Conservation (phyloP, 1,140 invertebrate species). For the Ephestia elutella region DNA sequence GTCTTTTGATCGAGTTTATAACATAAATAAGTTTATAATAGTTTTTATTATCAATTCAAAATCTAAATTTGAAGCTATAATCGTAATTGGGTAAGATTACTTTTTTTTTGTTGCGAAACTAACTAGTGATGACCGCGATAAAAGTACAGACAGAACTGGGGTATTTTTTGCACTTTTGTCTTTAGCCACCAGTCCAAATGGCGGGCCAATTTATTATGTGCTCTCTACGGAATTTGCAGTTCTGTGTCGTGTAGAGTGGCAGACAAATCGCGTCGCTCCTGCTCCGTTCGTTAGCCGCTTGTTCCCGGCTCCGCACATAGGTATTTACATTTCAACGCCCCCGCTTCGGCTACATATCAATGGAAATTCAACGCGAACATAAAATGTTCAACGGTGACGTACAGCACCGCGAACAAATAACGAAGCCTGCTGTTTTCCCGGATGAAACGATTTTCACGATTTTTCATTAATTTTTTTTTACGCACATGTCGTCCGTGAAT, state of each 20-base stretch:
- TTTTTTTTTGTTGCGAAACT: no score
- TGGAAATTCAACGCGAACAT: slow-evolving; percentile 21
- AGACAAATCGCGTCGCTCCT: slow-evolving; percentile 49
- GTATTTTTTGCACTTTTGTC: not conserved
- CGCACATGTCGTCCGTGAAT: not conserved
- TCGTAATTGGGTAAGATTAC: no score
- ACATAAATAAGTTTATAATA: no score
- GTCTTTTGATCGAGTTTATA: no score
- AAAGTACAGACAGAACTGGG: not conserved
- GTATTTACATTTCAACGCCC: slow-evolving; percentile 62
- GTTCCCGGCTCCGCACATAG: slow-evolving; percentile 48
- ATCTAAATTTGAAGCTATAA: no score
- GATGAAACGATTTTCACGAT: not conserved
- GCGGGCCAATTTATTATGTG: not conserved
- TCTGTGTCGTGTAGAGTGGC: slow-evolving; percentile 18
- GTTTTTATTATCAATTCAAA: no score
- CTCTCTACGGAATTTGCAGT: slow-evolving; percentile 17
- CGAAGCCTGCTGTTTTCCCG: not conserved
- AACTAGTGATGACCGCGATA: not conserved
- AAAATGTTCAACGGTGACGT: slow-evolving; percentile 1
- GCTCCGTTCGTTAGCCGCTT: slow-evolving; percentile 61
- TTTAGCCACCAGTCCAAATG: not conserved
- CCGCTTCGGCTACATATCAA: slow-evolving; percentile 25
- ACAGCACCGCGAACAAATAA: not conserved
- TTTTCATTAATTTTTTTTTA: not conserved